Base-by-base conservation (phyloP, 2,888 invertebrate species). In the Eulithis testata region DNA sequence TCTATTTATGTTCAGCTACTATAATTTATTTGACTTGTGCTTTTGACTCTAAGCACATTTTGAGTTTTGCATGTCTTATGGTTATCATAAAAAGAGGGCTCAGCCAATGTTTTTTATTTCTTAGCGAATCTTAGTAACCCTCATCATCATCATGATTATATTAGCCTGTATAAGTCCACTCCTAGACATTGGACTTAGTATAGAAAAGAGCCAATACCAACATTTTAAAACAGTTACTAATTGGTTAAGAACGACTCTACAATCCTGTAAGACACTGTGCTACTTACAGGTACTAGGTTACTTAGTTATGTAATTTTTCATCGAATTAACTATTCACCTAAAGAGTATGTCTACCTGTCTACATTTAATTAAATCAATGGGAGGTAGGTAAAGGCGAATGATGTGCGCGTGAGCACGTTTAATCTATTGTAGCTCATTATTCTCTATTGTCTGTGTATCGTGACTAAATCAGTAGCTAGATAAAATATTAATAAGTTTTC, bases 331-430 rank as follows among this genome's bases (percentile, higher is more conserved):
- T 21, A 21, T 21, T 21, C 21, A 21, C 21, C 21, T 53, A 21
- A 40, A 14, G 9, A 54, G 27, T 8, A 8, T 54, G 43, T 9
- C 7, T 54, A 52, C 36, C 36, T 52, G n/a, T 14, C 9, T 0
- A 7, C 21, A 11, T n/a, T n/a, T 53, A 60, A 62, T 62, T 62
- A 62, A 62, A 50, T 55, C 61, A 50, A 56, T 40, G 36, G 51
- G 11, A 27, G 52, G 12, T 51, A 58, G 14, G 40, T 53, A 12
- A 36, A 31, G 40, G 45, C 40, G 54, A 70, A 71, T 75, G 72
- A 76, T 73, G 76, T 73, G 80, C 84, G 83, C 90, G 88, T 90
- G 90, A 79, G 76, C 90, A 91, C 90, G 90, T 87, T 78, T 74
- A 68, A 71, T 75, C 82, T 79, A 84, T 86, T 87, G 86, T 84